Conservation (phyloP, 2,797 vertebrate genomes). For the Atherinosoma microstoma region DNA sequence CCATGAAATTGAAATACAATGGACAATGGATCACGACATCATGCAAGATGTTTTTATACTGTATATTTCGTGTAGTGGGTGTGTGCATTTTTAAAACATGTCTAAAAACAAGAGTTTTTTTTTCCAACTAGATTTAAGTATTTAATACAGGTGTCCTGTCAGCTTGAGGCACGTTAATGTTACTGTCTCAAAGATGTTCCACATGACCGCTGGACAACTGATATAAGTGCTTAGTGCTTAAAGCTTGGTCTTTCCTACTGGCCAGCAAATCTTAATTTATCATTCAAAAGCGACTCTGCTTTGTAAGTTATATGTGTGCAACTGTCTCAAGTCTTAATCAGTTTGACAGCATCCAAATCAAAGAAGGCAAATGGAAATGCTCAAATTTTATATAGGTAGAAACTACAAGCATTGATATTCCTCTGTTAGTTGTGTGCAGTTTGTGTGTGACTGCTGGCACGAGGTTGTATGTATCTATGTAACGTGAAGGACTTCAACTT, state of each 20-base stretch:
- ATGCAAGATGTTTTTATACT: conserved; percentile 27
- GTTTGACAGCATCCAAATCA: conserved; percentile 68
- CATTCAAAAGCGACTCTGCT: conserved; percentile 81
- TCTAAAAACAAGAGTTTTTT: conserved; percentile 34
- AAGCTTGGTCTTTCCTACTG: conserved; percentile 80
- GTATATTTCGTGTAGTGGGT: conserved; percentile 25
- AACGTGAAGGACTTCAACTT: conserved; percentile 11
- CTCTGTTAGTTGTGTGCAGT: conserved; percentile 33
- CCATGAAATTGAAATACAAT: conserved; percentile 72
- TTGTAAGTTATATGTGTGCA: conserved; percentile 73
- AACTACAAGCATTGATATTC: conserved; percentile 23
- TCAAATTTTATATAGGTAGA: conserved; percentile 34
- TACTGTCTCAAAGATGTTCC: conserved; percentile 69
- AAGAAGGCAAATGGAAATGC: conserved; percentile 62
- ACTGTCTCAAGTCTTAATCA: conserved; percentile 77
- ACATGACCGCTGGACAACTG: conserved; percentile 79
- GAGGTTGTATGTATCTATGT: conserved; percentile 10
- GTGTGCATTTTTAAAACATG: conserved; percentile 8
- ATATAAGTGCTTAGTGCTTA: conserved; percentile 82
- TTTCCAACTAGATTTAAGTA: not conserved
- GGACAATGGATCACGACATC: conserved; percentile 43
- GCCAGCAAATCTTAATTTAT: conserved; percentile 78
- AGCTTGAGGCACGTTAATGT: conserved; percentile 53
- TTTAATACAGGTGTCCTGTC: conserved; percentile 54
- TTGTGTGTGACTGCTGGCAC: conserved; percentile 15